Percentiles rank a stretch among this genome's conserved stretches.
phyloP scores from a whole-genome alignment of 2,113 vertebrate genomes.

The Ciconia maguari region DNA sequence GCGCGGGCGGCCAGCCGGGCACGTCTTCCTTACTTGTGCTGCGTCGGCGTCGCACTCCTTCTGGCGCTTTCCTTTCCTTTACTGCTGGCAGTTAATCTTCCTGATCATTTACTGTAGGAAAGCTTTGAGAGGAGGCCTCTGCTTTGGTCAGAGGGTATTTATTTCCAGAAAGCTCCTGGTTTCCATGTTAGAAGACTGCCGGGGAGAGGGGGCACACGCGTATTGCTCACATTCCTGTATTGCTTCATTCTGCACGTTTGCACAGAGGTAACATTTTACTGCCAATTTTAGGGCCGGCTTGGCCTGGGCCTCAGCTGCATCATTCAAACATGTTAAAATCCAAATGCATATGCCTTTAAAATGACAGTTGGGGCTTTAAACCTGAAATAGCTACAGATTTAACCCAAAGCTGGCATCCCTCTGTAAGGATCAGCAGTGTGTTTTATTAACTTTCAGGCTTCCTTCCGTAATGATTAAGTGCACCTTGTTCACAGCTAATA shows the following conservation, averaged over 20 bases:
- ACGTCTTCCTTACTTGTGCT: not conserved
- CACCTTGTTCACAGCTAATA: conserved; percentile 39
- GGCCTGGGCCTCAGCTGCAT: conserved; percentile 50
- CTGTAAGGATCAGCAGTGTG: not conserved
- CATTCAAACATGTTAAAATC: conserved; percentile 13
- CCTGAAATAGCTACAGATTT: conserved; percentile 40
- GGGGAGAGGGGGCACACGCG: not conserved
- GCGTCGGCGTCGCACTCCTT: accelerated
- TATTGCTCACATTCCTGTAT: not conserved
- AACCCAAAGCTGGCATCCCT: conserved; percentile 9
- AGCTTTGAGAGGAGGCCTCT: not conserved
- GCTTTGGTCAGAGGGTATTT: not conserved
- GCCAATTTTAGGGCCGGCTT: conserved; percentile 38
- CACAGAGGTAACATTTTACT: not conserved
- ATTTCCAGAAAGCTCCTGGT: not conserved
- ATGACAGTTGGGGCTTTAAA: conserved; percentile 32
- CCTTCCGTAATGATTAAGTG: conserved; percentile 31
- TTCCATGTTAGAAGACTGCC: not conserved
- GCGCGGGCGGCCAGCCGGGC: accelerated
- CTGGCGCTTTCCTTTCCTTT: not conserved
- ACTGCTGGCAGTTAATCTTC: not conserved
- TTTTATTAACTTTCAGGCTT: conserved; percentile 53
- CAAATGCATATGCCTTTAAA: conserved; percentile 34
- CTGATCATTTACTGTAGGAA: not conserved
- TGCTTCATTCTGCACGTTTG: not conserved